Base-by-base conservation (phyloP, 2,113 vertebrate genomes). In the Chaetorhynchus papuensis region DNA sequence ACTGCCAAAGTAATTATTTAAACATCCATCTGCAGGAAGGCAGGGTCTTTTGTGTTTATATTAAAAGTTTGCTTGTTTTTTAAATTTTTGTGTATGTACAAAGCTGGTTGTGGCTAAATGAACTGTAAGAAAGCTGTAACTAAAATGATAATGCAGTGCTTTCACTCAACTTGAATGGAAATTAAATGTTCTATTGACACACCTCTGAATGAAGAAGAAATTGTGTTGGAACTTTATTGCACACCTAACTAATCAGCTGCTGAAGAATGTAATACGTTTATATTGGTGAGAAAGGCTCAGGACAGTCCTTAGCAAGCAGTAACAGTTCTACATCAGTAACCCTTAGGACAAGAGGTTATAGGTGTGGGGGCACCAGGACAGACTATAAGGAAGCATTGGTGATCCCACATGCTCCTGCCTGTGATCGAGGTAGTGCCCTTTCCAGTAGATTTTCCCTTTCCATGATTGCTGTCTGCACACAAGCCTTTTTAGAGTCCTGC, bases 141-240 rank as follows among this genome's bases (percentile, higher is more conserved):
- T 66, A 35, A 77, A 85, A 77, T 61, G 13, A 63, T 42, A 75
- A 63, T 33, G 15, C 13, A 68, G 41, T 64, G 19, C 31, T 84
- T 84, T 41, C 31, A 39, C 11, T 75, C 28, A 87, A 4, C 17
- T 27, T 91, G 49, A 61, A 47, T 30, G 6, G 37, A 41, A 92
- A 65, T 39, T 83, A 65, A 77, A 61, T 49, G 6, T 31, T 85
- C 37, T 60, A 12, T 26, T 63, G 31, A 75, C 72, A 60, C 11
- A 68, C 53, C 15, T 84, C 33, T 61, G n/a, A 94, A 81, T 66
- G 44, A 84, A 89, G n/a, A 92, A 63, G 30, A 83, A 86, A 86
- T 63, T 33, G 4, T 56, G 9, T 37, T 81, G 22, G 26, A 82
- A 66, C 2, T 42, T 76, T 60, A 41, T 21, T 84, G 16, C 7